Evolutionary conservation across 1,140 invertebrate species (phyloP).

Genomic region (Drosophila kepulauana): DNA sequence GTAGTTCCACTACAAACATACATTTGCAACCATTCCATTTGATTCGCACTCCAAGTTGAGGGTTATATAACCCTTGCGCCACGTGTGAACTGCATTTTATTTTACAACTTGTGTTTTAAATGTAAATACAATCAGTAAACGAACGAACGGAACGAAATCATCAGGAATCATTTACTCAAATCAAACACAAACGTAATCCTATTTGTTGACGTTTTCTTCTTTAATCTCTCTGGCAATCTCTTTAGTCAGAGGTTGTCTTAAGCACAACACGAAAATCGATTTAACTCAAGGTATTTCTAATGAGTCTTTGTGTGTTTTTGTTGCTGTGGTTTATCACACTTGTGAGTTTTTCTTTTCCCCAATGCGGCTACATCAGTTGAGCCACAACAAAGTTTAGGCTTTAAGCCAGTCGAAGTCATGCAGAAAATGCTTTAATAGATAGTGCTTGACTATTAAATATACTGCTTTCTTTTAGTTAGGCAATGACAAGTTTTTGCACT

Average conservation of each 20-base stretch:
- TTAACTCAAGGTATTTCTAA: slow-evolving; percentile 19
- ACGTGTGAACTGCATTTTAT: background rate
- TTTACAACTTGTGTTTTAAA: background rate
- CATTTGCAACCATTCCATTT: slow-evolving; percentile 1
- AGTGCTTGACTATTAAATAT: background rate
- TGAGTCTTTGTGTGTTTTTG: slow-evolving; percentile 1
- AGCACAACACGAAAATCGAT: slow-evolving; percentile 14
- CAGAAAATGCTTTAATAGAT: background rate
- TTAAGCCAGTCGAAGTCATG: slow-evolving; percentile 9
- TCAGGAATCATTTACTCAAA: slow-evolving; percentile 1
- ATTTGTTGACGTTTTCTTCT: background rate
- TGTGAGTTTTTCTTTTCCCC: slow-evolving; percentile 21
- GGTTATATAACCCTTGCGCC: background rate
- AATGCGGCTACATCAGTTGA: slow-evolving; percentile 20
- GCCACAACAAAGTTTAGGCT: slow-evolving; percentile 38
- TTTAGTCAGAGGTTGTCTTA: background rate
- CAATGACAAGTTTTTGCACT: no score
- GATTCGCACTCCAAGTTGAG: background rate
- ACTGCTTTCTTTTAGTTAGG: background rate
- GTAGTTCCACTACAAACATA: background rate
- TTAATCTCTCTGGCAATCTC: background rate
- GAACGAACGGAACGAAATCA: background rate
- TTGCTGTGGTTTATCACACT: slow-evolving; percentile 14
- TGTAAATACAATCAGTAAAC: background rate
- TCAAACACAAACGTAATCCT: slow-evolving; percentile 1